These are phyloP conservation scores for Anhinga anhinga DNA, from an alignment of 2,113 vertebrate genomes.

Conservation along the genomic window DNA sequence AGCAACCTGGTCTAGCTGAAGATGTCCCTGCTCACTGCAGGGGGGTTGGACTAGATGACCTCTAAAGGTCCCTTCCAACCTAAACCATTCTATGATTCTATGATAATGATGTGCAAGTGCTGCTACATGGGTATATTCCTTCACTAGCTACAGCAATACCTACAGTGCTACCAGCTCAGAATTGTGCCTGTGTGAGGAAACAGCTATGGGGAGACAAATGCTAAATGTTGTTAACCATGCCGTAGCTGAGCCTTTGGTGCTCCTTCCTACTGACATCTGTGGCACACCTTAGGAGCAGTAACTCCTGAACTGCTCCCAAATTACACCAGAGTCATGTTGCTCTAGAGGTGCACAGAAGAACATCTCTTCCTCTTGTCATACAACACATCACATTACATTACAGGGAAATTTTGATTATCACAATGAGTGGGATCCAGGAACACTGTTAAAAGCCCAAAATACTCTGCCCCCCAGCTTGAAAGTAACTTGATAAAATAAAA, in stretches of 20 bases:
- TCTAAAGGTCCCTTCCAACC: too few species aligned
- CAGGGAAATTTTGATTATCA: not conserved
- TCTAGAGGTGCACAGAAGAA: not conserved
- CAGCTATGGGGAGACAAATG: not conserved
- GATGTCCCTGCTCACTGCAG: too few species aligned
- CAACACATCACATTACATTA: not conserved
- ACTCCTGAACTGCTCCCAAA: not conserved
- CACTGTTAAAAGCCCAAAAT: not conserved
- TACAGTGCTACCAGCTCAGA: not conserved
- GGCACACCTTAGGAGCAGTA: not conserved
- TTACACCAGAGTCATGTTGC: not conserved
- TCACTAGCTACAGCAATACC: not conserved
- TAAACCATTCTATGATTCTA: too few species aligned
- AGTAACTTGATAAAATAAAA: not conserved
- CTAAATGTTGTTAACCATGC: not conserved
- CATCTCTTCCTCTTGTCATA: not conserved
- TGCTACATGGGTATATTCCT: not conserved
- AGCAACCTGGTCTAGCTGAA: too few species aligned
- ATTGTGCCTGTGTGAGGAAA: not conserved
- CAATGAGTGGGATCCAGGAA: not conserved
- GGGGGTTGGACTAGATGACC: too few species aligned
- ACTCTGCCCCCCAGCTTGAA: not conserved
- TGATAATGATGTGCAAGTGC: not conserved
- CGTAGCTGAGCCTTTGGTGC: not conserved
- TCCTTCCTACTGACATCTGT: not conserved